These are phyloP conservation scores for Cephalopachus bancanus DNA, from an alignment of 2,797 vertebrate genomes.

Conservation along the genomic window DNA sequence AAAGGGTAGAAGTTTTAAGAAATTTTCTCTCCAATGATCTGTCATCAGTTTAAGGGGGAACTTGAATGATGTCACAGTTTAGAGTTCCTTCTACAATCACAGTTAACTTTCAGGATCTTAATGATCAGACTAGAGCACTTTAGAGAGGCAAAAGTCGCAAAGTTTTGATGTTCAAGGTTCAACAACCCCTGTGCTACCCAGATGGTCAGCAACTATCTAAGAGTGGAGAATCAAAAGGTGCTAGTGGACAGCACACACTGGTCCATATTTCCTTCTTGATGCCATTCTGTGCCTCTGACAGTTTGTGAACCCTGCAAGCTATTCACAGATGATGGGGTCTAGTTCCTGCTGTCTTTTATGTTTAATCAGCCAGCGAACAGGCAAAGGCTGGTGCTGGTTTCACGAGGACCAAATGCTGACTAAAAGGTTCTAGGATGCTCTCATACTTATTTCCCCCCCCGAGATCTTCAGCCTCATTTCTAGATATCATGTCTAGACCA, in stretches of 20 bases:
- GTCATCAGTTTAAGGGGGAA: background rate
- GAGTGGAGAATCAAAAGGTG: too few relatives aligned
- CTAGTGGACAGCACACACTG: rapidly evolving
- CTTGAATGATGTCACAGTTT: background rate
- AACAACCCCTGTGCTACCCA: background rate
- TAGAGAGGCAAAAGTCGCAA: background rate
- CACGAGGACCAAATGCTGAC: background rate
- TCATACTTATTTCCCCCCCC: background rate
- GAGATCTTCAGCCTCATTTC: background rate
- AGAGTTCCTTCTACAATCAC: background rate
- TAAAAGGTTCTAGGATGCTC: background rate
- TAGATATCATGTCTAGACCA: background rate
- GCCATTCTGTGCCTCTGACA: rapidly evolving
- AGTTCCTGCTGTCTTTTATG: background rate
- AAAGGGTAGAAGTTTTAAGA: background rate
- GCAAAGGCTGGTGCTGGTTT: background rate
- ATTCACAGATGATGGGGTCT: rapidly evolving
- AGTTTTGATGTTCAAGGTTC: background rate
- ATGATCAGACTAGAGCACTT: background rate
- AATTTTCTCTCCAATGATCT: background rate
- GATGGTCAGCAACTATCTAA: background rate
- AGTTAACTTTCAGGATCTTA: background rate
- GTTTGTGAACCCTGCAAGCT: background rate
- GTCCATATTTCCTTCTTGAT: background rate
- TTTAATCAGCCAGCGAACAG: background rate